Percentiles rank a stretch among this genome's conserved stretches.
These are phyloP conservation scores for Tridacna gigas DNA, from an alignment of 2,888 invertebrate genomes.

Conservation along the genomic window DNA sequence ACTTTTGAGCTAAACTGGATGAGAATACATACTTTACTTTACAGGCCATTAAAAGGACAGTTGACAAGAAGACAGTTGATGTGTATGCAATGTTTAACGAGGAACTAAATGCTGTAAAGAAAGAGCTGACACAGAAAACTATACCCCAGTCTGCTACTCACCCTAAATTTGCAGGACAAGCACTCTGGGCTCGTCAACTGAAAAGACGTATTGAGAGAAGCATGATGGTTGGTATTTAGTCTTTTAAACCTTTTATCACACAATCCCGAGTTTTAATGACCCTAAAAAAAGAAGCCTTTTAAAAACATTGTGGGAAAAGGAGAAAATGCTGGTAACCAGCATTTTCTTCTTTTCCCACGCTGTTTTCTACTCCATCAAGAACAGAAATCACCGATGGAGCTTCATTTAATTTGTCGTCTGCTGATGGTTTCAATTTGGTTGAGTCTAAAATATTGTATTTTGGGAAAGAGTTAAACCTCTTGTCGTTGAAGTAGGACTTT, in stretches of 20 bases:
- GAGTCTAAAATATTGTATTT: too few relatives aligned
- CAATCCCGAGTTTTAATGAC: too few relatives aligned
- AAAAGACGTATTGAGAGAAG: slow-evolving; percentile 86
- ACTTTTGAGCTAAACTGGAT: too few relatives aligned
- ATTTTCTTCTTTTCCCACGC: too few relatives aligned
- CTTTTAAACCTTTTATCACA: too few relatives aligned
- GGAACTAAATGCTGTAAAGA: slow-evolving; percentile 91
- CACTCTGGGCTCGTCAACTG: slow-evolving; percentile 89
- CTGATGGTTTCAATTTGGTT: too few relatives aligned
- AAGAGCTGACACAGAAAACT: slow-evolving; percentile 86
- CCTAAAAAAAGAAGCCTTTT: too few relatives aligned
- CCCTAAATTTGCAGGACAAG: slow-evolving; percentile 91
- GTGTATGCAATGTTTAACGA: slow-evolving; percentile 89
- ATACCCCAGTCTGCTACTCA: slow-evolving; percentile 87
- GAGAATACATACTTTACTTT: neutral
- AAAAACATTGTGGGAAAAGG: neutral
- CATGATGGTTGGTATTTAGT: slow-evolving; percentile 80
- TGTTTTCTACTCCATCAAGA: too few relatives aligned
- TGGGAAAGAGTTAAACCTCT: too few relatives aligned
- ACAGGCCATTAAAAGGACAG: slow-evolving; percentile 84
- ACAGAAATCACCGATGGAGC: too few relatives aligned
- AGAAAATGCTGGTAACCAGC: slow-evolving; percentile 2
- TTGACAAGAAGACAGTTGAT: slow-evolving; percentile 88
- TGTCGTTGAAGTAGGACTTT: too few relatives aligned
- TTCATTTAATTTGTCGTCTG: too few relatives aligned